phyloP scores from a whole-genome alignment of 37 sponge, comb jelly and placozoan species.

The Spongia lamella region DNA sequence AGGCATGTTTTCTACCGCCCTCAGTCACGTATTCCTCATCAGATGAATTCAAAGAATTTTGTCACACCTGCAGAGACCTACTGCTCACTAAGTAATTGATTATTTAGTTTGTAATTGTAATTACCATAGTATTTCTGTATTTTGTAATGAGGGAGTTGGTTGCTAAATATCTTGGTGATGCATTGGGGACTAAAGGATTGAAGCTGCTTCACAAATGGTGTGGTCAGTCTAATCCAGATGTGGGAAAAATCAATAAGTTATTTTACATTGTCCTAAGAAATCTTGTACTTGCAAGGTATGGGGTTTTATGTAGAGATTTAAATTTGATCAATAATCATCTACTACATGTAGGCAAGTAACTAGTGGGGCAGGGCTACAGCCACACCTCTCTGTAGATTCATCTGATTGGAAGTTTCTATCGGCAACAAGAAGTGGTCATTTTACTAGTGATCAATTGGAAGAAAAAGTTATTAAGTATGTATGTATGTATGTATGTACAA shows the following conservation, averaged over 20 bases:
- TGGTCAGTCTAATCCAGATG: not conserved
- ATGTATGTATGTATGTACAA: too few relatives aligned
- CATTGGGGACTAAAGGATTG: constrained; percentile 8
- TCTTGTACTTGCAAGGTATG: constrained; percentile 17
- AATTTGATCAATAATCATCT: too few relatives aligned
- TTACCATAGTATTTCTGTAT: too few relatives aligned
- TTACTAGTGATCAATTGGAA: too few relatives aligned
- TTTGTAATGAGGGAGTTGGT: not conserved
- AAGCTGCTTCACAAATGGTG: not conserved
- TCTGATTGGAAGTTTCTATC: too few relatives aligned
- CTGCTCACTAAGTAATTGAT: not conserved
- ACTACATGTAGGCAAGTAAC: too few relatives aligned
- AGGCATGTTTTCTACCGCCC: constrained; percentile 3
- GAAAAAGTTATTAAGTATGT: too few relatives aligned
- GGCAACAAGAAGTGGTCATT: too few relatives aligned
- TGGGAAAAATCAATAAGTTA: constrained; percentile 11
- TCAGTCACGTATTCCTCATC: not conserved
- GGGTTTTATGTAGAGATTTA: too few relatives aligned
- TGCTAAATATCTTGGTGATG: constrained; percentile 19
- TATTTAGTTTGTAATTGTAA: too few relatives aligned
- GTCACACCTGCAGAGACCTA: not conserved
- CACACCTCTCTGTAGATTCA: too few relatives aligned
- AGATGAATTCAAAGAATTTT: constrained; percentile 2
- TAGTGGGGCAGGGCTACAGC: too few relatives aligned
- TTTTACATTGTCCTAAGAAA: constrained; percentile 19